Evolutionary conservation across 2,797 vertebrate genomes (phyloP).

Genomic region (Oryzias sinensis): DNA sequence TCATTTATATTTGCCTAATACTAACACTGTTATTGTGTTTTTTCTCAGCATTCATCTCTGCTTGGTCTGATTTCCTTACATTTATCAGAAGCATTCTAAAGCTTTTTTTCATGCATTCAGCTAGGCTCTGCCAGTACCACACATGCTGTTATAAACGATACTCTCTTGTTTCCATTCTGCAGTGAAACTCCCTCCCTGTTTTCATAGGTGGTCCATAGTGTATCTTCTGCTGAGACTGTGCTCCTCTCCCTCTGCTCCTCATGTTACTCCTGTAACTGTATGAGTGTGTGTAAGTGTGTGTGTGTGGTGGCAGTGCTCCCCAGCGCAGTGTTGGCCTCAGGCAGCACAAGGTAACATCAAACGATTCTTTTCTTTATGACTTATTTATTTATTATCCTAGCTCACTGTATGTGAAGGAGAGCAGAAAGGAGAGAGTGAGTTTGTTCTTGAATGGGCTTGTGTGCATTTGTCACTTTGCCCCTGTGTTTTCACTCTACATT

Average conservation of each 20-base stretch:
- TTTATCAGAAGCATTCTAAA: neutral
- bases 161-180: constrained; percentile 17
- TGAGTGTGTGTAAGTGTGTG: constrained; percentile 27
- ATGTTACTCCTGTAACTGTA: constrained; percentile 39
- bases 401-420: constrained; percentile 22
- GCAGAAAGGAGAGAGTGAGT: constrained; percentile 24
- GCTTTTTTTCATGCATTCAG: neutral
- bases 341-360: constrained; percentile 79
- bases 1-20: too few relatives aligned
- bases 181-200: constrained; percentile 11
- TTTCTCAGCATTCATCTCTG: neutral
- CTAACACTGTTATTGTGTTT: neutral
- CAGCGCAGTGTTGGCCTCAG: constrained; percentile 73
- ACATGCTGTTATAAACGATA: constrained; percentile 4
- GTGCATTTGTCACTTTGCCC: constrained; percentile 54
- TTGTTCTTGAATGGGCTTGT: constrained; percentile 40
- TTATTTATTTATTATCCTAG: constrained; percentile 69
- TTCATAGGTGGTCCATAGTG: constrained; percentile 31
- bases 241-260: constrained; percentile 35
- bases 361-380: constrained; percentile 70
- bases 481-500: constrained; percentile 50
- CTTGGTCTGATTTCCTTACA: neutral
- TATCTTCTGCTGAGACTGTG: constrained; percentile 38
- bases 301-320: constrained; percentile 58
- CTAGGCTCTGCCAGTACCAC: constrained; percentile 2